phyloP scores from a whole-genome alignment of 1,140 invertebrate genomes.

The Pachypsylla venusta region DNA sequence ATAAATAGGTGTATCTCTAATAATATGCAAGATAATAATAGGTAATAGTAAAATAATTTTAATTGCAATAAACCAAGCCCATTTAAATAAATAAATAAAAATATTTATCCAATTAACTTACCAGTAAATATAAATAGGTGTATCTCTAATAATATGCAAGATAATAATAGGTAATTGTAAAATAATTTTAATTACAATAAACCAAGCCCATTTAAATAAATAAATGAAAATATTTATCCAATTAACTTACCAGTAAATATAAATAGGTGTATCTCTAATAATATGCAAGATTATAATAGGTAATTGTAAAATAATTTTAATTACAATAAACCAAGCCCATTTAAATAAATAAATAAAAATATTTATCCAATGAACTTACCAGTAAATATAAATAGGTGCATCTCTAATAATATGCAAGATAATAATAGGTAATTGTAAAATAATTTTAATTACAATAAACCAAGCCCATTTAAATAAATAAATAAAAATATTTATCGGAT shows the following conservation, averaged over 20 bases:
- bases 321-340: constrained; percentile 19
- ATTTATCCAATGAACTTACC: constrained; percentile 12
- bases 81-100: constrained; percentile 7
- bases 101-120: not conserved
- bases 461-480: constrained; percentile 16
- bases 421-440: constrained; percentile 19
- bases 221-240: constrained; percentile 3
- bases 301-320: constrained; percentile 17
- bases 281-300: constrained; percentile 16
- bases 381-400: constrained; percentile 19
- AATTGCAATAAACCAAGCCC: constrained; percentile 19
- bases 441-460: constrained; percentile 19
- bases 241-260: constrained; percentile 20
- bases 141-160: constrained; percentile 15
- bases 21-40: constrained; percentile 15
- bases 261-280: constrained; percentile 16
- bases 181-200: constrained; percentile 15
- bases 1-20: constrained; percentile 18
- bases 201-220: constrained; percentile 18
- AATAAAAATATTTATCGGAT: constrained; percentile 17
- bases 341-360: constrained; percentile 9
- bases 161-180: constrained; percentile 18
- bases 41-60: constrained; percentile 17
- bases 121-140: constrained; percentile 20
- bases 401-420: constrained; percentile 17